phyloP scores from a whole-genome alignment of 1,140 invertebrate species.

The Physella acuta region DNA sequence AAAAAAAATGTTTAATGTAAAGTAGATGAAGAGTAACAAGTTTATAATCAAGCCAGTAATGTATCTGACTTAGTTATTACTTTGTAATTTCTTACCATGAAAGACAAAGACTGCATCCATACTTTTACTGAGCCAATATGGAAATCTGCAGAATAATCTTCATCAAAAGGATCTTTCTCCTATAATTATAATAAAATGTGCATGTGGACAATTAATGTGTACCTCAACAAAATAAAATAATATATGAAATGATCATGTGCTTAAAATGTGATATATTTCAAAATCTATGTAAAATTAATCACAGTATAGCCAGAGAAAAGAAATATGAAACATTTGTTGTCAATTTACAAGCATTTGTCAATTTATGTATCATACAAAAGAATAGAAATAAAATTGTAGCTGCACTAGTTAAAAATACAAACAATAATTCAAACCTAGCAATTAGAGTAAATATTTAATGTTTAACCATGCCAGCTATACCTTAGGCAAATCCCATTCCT shows the following conservation, averaged over 20 bases:
- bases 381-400: not conserved
- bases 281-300: too few species aligned
- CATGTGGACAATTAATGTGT: too few species aligned
- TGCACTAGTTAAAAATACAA: not conserved
- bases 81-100: constrained; percentile 53
- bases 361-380: not conserved
- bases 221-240: too few species aligned
- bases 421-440: too few species aligned
- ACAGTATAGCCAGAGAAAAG: too few species aligned
- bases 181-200: constrained; percentile 36
- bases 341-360: too few species aligned
- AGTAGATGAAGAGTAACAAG: not conserved
- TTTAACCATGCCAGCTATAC: too few species aligned
- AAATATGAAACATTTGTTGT: too few species aligned
- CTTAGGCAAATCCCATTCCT: constrained; percentile 63
- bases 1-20: not conserved
- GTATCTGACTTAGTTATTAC: constrained; percentile 4
- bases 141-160: constrained; percentile 65
- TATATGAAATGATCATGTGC: too few species aligned
- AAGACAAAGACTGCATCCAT: constrained; percentile 65
- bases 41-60: not conserved
- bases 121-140: constrained; percentile 67
- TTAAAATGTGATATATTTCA: too few species aligned
- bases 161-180: constrained; percentile 68
- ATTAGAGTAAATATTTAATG: too few species aligned